A percentile compares a stretch with the other conserved stretches of the same genome.
These are phyloP conservation scores for Neopipo cinnamomea DNA, from an alignment of 2,113 vertebrate species.

Conservation along the genomic window DNA sequence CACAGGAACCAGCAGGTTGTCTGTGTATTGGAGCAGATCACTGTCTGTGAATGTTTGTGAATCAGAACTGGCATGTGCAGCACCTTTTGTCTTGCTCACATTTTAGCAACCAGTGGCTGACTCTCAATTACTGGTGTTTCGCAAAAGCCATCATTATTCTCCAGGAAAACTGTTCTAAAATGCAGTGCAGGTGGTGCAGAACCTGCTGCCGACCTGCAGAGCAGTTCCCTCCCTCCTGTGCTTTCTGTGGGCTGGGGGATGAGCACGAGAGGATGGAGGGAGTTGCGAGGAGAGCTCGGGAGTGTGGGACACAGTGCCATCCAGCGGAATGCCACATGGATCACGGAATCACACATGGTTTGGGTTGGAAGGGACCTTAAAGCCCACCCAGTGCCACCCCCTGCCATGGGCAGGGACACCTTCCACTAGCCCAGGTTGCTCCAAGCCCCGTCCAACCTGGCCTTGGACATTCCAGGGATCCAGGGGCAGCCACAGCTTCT, in stretches of 20 bases:
- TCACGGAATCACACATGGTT: not conserved
- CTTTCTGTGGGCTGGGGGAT: not conserved
- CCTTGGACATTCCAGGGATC: not conserved
- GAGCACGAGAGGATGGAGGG: rapidly evolving
- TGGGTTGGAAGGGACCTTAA: not conserved
- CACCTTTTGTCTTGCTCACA: not conserved
- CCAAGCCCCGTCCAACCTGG: not conserved
- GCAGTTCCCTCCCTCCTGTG: not conserved
- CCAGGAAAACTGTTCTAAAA: not conserved
- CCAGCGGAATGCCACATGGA: not conserved
- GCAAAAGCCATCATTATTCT: not conserved
- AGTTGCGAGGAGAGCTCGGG: not conserved
- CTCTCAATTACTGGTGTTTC: not conserved
- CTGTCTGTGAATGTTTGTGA: not conserved
- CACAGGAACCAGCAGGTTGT: not conserved
- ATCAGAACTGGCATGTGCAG: not conserved
- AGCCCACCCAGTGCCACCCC: not conserved
- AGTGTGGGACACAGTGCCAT: slow-evolving; percentile 10
- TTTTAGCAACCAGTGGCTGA: not conserved
- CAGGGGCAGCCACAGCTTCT: not conserved
- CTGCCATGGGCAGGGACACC: not conserved
- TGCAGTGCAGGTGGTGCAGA: not conserved
- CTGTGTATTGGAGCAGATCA: not conserved
- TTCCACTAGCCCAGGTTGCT: rapidly evolving
- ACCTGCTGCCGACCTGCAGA: not conserved